These are phyloP conservation scores for Leptobrachium ailaonicum DNA, from an alignment of 2,113 vertebrate species.

Conservation along the genomic window DNA sequence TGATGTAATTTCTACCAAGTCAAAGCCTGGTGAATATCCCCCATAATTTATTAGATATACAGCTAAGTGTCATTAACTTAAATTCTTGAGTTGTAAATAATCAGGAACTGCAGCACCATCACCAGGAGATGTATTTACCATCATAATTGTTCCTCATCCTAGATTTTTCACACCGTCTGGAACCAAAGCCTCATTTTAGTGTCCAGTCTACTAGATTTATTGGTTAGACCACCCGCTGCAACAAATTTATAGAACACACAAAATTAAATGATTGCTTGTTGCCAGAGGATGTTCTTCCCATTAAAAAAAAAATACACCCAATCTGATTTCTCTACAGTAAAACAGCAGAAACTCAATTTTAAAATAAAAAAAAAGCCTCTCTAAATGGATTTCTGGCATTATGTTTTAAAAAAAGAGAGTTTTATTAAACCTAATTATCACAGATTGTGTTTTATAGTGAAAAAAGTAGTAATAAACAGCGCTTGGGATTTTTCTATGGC, in stretches of 20 bases:
- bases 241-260: not conserved
- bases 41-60: no score
- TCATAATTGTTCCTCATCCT: no score
- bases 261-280: not conserved
- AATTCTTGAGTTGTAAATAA: no score
- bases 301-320: not conserved
- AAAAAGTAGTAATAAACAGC: slow-evolving; percentile 5
- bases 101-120: no score
- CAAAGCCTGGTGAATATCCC: no score
- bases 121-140: no score
- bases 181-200: no score
- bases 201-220: not conserved
- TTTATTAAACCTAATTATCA: slow-evolving; percentile 20
- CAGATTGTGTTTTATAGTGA: slow-evolving; percentile 12
- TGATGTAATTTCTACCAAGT: no score
- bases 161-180: no score
- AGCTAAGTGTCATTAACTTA: no score
- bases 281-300: not conserved
- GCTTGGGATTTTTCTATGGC: not conserved
- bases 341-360: not conserved
- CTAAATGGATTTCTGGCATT: no score
- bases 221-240: not conserved
- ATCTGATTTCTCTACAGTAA: not conserved
- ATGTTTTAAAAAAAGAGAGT: not conserved
- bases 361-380: not conserved